Percentiles rank a stretch among this genome's conserved stretches.
Evolutionary conservation across 2,888 invertebrate genomes (phyloP).

Genomic region (Homarus gammarus): DNA sequence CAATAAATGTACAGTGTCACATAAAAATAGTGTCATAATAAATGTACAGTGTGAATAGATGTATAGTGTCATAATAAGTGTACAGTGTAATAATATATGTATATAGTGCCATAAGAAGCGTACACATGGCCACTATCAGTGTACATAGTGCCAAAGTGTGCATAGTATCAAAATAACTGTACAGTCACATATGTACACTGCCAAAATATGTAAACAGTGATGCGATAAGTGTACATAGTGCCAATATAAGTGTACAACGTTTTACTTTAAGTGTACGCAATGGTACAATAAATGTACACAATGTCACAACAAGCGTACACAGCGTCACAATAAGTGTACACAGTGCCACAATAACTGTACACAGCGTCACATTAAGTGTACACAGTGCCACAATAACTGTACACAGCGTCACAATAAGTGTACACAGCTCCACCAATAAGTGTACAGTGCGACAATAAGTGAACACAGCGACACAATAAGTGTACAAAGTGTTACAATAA

Average conservation of each 20-base stretch:
- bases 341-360: background rate
- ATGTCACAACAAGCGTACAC: background rate
- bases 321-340: background rate
- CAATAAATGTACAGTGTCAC: background rate
- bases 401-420: background rate
- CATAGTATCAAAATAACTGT: too few species aligned
- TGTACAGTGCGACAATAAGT: background rate
- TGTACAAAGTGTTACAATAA: background rate
- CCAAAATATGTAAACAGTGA: too few species aligned
- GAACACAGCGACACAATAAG: background rate
- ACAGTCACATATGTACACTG: too few species aligned
- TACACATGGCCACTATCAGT: too few species aligned
- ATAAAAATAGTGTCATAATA: background rate
- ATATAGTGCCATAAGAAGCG: too few species aligned
- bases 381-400: background rate
- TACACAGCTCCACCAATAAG: background rate
- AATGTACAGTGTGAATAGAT: background rate
- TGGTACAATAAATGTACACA: too few species aligned
- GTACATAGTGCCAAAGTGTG: too few species aligned
- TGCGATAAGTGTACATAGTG: too few species aligned
- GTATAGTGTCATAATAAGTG: background rate
- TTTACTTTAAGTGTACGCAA: too few species aligned
- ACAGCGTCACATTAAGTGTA: background rate
- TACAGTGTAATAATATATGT: background rate
- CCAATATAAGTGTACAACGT: too few species aligned